These are phyloP conservation scores for Phylloscopus whistleri DNA, from an alignment of 2,113 vertebrate genomes.

Conservation along the genomic window DNA sequence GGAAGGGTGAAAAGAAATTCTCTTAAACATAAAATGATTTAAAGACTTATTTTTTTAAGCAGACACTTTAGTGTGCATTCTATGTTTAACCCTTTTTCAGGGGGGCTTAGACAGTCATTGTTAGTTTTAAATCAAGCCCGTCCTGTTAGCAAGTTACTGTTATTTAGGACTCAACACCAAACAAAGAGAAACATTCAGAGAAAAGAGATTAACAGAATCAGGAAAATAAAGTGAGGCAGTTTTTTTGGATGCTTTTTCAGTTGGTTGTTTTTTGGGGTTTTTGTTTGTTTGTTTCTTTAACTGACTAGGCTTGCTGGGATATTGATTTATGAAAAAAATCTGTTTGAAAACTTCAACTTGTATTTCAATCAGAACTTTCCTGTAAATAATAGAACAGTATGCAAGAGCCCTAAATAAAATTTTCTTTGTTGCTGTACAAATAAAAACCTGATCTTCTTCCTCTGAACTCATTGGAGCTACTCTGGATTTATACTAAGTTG, in stretches of 20 bases:
- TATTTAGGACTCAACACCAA: conserved; percentile 14
- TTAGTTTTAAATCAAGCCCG: conserved; percentile 11
- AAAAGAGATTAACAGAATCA: neutral
- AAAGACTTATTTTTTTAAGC: conserved; percentile 12
- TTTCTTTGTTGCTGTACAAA: neutral
- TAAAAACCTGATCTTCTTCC: neutral
- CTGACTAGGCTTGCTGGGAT: neutral
- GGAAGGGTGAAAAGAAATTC: neutral
- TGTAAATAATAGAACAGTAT: neutral
- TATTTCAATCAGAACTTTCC: conserved; percentile 5
- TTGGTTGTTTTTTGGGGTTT: too few relatives aligned
- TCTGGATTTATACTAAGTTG: neutral
- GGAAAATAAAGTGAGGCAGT: neutral
- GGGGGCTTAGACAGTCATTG: neutral
- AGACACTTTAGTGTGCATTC: neutral
- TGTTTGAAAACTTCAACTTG: neutral
- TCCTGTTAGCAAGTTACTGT: conserved; percentile 13
- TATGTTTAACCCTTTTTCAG: neutral
- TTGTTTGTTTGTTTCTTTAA: neutral
- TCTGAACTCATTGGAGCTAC: neutral
- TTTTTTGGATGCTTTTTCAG: neutral
- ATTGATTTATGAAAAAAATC: conserved; percentile 11
- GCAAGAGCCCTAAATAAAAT: neutral
- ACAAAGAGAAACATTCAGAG: conserved; percentile 13
- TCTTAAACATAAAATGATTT: conserved; percentile 48